A percentile compares a stretch with the other conserved stretches of the same genome.
Evolutionary conservation across 2,797 vertebrate genomes (phyloP).

Genomic region (Sylvilagus floridanus): DNA sequence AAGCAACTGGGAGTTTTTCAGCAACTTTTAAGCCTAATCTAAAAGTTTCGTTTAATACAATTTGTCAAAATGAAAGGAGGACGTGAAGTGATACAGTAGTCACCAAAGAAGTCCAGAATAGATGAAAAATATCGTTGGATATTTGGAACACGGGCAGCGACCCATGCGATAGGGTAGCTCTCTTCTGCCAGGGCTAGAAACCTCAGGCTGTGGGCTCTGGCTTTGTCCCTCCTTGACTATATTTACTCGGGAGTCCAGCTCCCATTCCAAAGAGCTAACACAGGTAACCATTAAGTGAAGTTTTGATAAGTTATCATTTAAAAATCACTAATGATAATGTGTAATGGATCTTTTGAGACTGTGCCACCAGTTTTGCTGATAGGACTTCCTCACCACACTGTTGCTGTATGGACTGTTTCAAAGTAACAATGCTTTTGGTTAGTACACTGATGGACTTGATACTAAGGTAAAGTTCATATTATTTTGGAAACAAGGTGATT

Average conservation of each 20-base stretch:
- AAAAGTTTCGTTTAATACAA: constrained; percentile 65
- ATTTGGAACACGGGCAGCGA: constrained; percentile 85
- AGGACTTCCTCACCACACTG: neutral
- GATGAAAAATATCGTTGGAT: constrained; percentile 86
- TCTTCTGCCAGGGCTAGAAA: constrained; percentile 50
- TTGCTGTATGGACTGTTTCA: neutral
- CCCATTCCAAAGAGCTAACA: constrained; percentile 73
- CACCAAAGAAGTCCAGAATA: constrained; percentile 76
- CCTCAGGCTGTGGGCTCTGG: constrained; percentile 52
- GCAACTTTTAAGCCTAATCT: constrained; percentile 67
- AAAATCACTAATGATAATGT: constrained; percentile 77
- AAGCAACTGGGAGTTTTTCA: constrained; percentile 59
- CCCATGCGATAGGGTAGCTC: constrained; percentile 60
- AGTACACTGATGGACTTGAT: neutral
- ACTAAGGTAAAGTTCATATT: constrained; percentile 44
- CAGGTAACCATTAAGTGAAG: constrained; percentile 59
- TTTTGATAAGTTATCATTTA: constrained; percentile 80
- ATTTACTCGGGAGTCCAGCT: constrained; percentile 49
- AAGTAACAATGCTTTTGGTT: neutral
- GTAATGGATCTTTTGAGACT: constrained; percentile 65
- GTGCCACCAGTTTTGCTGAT: neutral
- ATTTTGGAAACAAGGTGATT: constrained; percentile 59
- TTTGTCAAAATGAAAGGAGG: constrained; percentile 65
- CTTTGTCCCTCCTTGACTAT: constrained; percentile 33
- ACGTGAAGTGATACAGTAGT: constrained; percentile 71